Percentiles rank a stretch among this genome's conserved stretches.
Evolutionary conservation across 2,888 invertebrate species (phyloP).

Genomic region (Agonopterix arenella): DNA sequence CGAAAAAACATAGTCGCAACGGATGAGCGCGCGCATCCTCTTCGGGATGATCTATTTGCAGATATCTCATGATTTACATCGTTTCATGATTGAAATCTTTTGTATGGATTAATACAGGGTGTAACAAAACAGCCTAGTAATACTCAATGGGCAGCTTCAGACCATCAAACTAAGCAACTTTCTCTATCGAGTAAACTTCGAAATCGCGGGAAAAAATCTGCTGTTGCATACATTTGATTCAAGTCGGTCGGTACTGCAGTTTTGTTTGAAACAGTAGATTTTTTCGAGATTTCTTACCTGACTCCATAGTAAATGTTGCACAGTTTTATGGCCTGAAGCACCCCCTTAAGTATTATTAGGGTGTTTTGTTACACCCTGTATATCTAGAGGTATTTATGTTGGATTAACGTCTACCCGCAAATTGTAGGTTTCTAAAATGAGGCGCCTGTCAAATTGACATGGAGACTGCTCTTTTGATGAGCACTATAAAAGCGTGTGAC

Average conservation of each 20-base stretch:
- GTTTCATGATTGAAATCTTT: slow-evolving; percentile 15
- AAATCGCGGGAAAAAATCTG: too few relatives aligned
- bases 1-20: slow-evolving; percentile 40
- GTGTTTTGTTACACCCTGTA: neutral
- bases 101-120: slow-evolving; percentile 6
- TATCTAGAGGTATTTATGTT: neutral
- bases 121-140: slow-evolving; percentile 2
- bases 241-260: too few relatives aligned
- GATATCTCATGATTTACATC: slow-evolving; percentile 27
- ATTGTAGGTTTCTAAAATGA: too few relatives aligned
- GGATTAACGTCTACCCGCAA: neutral
- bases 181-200: too few relatives aligned
- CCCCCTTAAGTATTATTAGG: neutral
- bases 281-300: too few relatives aligned
- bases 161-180: too few relatives aligned
- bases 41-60: slow-evolving; percentile 33
- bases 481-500: slow-evolving; percentile 24
- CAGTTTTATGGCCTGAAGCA: neutral
- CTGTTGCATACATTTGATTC: too few relatives aligned
- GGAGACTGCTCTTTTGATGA: slow-evolving; percentile 24
- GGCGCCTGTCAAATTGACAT: slow-evolving; percentile 5
- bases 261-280: too few relatives aligned
- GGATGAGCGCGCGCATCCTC: slow-evolving; percentile 30
- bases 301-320: too few relatives aligned
- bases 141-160: too few relatives aligned